These are phyloP conservation scores for Corbicula japonica DNA, from an alignment of 2,888 invertebrate species.

Conservation along the genomic window DNA sequence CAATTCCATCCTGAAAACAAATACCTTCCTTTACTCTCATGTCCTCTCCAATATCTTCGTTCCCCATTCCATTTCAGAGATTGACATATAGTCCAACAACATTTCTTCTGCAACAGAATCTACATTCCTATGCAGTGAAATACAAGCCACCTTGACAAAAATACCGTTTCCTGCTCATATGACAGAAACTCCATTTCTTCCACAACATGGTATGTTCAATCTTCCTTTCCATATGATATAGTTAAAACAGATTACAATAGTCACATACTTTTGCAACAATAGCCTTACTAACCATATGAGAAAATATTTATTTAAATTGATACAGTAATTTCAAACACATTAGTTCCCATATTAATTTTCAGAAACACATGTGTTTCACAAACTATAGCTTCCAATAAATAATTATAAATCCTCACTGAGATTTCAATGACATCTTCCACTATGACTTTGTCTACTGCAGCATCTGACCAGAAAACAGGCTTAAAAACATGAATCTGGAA, in stretches of 20 bases:
- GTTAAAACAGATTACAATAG: too few relatives aligned
- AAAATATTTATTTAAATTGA: too few relatives aligned
- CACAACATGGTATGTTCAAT: neutral
- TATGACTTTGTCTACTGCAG: conserved; percentile 1
- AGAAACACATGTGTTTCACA: too few relatives aligned
- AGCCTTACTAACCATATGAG: too few relatives aligned
- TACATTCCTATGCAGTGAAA: neutral
- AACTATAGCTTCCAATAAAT: conserved; percentile 1
- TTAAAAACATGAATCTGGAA: conserved; percentile 30
- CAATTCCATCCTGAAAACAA: neutral
- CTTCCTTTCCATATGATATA: neutral
- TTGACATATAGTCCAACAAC: neutral
- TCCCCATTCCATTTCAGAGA: neutral
- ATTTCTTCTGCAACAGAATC: conserved; percentile 9
- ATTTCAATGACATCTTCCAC: neutral
- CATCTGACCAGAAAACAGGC: conserved; percentile 1
- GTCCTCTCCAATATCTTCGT: neutral
- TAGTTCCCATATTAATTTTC: too few relatives aligned
- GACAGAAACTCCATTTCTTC: neutral
- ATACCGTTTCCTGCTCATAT: neutral
- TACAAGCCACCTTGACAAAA: neutral
- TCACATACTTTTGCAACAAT: too few relatives aligned
- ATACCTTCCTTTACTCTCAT: conserved; percentile 2
- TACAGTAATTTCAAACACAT: too few relatives aligned
- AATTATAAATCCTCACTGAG: neutral